phyloP scores from a whole-genome alignment of 2,797 vertebrate species.

The Ataeniobius toweri region DNA sequence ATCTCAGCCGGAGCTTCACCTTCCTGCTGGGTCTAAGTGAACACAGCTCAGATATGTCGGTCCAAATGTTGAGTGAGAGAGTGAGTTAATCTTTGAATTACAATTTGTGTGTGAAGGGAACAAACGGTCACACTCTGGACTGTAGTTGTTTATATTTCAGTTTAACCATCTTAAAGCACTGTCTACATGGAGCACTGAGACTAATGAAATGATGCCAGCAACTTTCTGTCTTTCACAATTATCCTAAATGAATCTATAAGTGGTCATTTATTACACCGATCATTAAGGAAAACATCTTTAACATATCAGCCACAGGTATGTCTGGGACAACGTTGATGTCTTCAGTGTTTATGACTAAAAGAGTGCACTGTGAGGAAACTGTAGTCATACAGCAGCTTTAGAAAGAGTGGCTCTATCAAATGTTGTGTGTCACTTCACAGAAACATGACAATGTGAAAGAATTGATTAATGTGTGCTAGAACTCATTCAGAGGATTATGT shows the following conservation, averaged over 20 bases:
- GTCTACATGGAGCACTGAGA: background rate
- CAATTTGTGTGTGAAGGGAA: background rate
- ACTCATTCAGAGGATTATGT: background rate
- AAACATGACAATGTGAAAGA: background rate
- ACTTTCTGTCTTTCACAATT: background rate
- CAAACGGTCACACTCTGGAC: background rate
- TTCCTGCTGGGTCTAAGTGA: background rate
- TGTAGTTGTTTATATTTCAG: background rate
- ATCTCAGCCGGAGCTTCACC: background rate
- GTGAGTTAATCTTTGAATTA: background rate
- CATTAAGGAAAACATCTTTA: background rate
- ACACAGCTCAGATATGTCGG: background rate
- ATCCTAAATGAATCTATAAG: background rate
- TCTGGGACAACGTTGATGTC: background rate
- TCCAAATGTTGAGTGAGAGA: slow-evolving; percentile 1
- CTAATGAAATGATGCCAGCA: background rate
- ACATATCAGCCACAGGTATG: background rate
- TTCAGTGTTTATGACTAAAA: background rate
- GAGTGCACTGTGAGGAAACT: slow-evolving; percentile 2
- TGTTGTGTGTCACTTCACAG: background rate
- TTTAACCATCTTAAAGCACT: background rate
- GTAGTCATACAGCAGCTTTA: background rate
- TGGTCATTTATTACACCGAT: background rate
- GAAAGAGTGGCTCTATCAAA: background rate
- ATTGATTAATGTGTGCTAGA: background rate